A percentile compares a stretch with the other conserved stretches of the same genome.
These are phyloP conservation scores for Crypturellus tataupa DNA, from an alignment of 2,797 vertebrate species.

Conservation along the genomic window DNA sequence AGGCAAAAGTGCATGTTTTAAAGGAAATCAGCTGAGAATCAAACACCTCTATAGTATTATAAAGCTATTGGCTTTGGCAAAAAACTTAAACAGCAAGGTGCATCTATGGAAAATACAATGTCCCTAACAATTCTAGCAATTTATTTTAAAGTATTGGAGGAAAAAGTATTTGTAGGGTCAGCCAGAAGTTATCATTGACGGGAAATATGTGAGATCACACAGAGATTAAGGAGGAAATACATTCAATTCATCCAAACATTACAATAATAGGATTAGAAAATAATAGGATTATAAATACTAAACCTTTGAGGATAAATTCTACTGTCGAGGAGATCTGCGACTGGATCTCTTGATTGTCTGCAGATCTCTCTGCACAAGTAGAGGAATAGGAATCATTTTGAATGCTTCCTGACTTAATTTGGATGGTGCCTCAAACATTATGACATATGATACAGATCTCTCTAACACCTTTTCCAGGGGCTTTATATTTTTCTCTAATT, in stretches of 20 bases:
- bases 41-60: not conserved
- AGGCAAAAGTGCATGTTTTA: not conserved
- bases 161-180: constrained; percentile 87
- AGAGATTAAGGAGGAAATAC: constrained; percentile 91
- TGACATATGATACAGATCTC: not conserved
- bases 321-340: constrained; percentile 29
- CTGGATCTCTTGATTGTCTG: constrained; percentile 51
- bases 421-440: not conserved
- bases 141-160: constrained; percentile 74
- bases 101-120: constrained; percentile 29
- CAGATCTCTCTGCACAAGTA: constrained; percentile 33
- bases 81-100: constrained; percentile 28
- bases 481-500: constrained; percentile 14
- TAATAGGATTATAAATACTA: constrained; percentile 85
- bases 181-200: constrained; percentile 86
- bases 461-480: not conserved
- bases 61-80: constrained; percentile 15
- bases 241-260: constrained; percentile 90
- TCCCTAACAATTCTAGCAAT: constrained; percentile 13
- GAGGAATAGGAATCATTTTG: not conserved
- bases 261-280: constrained; percentile 93
- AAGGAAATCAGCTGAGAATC: constrained; percentile 35
- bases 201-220: constrained; percentile 84
- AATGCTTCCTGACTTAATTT: constrained; percentile 19
- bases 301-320: constrained; percentile 75